Conservation (phyloP, 2,888 invertebrate species). For the Protonemura montana region DNA sequence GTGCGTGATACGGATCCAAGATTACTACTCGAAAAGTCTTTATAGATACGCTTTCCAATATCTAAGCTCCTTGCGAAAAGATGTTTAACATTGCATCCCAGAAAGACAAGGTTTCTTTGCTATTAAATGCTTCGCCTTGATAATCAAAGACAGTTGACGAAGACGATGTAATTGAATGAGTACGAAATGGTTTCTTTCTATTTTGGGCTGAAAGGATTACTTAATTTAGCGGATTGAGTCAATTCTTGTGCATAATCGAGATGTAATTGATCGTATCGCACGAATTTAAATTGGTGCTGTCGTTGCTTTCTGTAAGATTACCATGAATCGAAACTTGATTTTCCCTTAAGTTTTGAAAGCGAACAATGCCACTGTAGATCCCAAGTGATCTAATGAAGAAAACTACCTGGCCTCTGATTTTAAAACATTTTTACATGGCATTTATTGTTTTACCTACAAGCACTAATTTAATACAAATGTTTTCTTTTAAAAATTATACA, state of each 20-base stretch:
- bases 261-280: neutral
- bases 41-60: neutral
- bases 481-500: no score
- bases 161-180: neutral
- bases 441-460: no score
- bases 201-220: neutral
- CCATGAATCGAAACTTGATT: neutral
- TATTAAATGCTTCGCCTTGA: neutral
- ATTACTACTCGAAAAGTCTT: neutral
- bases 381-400: no score
- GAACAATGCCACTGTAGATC: neutral
- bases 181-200: neutral
- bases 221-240: no score
- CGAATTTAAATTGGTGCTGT: neutral
- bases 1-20: neutral
- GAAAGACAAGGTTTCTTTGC: neutral
- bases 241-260: neutral
- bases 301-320: neutral
- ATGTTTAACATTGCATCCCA: neutral
- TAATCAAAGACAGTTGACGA: neutral
- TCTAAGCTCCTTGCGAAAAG: neutral
- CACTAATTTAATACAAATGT: no score
- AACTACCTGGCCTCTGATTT: no score
- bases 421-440: no score
- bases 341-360: neutral